These are phyloP conservation scores for Trichomalopsis sarcophagae DNA, from an alignment of 1,140 invertebrate species.

Conservation along the genomic window DNA sequence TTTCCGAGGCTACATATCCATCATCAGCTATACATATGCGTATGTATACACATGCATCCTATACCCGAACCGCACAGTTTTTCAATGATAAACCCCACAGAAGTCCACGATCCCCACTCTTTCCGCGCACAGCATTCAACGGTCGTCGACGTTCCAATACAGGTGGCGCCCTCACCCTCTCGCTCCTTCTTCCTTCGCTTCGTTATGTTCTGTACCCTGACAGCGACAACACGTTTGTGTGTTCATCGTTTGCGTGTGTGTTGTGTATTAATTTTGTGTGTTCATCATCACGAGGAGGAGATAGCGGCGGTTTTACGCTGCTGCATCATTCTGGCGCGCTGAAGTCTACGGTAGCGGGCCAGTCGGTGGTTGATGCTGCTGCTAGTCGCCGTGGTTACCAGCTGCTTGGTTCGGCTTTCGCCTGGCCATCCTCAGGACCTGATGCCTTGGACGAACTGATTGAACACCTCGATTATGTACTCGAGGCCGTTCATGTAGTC, in stretches of 20 bases:
- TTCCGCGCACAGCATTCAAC: background rate
- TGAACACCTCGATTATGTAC: slow-evolving; percentile 77
- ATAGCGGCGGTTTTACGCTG: slow-evolving; percentile 18
- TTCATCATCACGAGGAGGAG: slow-evolving; percentile 25
- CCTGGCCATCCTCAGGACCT: slow-evolving; percentile 65
- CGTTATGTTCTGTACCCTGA: background rate
- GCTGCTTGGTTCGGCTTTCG: slow-evolving; percentile 63
- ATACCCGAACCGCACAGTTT: background rate
- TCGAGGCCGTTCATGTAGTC: slow-evolving; percentile 81
- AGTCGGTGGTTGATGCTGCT: slow-evolving; percentile 45
- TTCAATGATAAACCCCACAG: background rate
- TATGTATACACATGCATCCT: background rate
- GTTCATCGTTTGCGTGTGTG: background rate
- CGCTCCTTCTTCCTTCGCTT: background rate
- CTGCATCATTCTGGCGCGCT: slow-evolving; percentile 25
- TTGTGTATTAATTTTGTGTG: background rate
- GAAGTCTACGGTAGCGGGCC: slow-evolving; percentile 13
- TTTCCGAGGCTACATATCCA: background rate
- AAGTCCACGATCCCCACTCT: background rate
- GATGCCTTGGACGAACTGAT: slow-evolving; percentile 65
- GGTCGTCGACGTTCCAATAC: background rate
- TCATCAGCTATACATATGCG: background rate
- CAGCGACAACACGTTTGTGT: background rate
- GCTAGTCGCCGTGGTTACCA: slow-evolving; percentile 62
- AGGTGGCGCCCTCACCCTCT: background rate